Base-by-base conservation (phyloP, 2,888 invertebrate species). In the Lottia scabra region DNA sequence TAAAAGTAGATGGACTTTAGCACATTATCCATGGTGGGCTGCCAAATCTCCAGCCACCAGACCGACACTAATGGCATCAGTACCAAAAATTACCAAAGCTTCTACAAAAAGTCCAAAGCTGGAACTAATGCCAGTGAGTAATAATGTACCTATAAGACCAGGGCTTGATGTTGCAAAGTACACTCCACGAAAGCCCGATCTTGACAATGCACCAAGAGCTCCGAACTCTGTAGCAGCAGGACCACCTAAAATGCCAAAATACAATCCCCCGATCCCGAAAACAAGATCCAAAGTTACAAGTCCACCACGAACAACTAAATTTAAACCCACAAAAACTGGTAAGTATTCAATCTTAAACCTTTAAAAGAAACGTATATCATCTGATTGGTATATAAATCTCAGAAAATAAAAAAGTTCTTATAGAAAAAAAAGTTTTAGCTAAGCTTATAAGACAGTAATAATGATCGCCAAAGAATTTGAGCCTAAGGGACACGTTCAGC, bases 1-100 rank as follows among this genome's bases (percentile, higher is more conserved):
- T 38, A 56, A 56, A 23, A 56, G 13, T 56, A 70, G 65, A 64
- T 70, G 70, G 70, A 46, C 64, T 38, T 48, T 70, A 15, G 64
- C 65, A 27, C 70, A 65, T 65, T 65, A 70, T 64, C 70, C 70
- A 0, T 70, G 70, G 70, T 70, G 70, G 70, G 70, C 70, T 27
- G 70, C 70, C 16, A 70, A 70, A n/a, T 65, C 70, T 10, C 45
- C 70, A 1, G 65, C 70, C 1, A 44, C 70, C 56, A n/a, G 56
- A 56, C 56, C 56, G 1, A 23, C 56, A 8, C 56, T 23, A 3
- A 19, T 8, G n/a, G 19, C 56, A 23, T 23, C 56, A 19, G 23
- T 56, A 23, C 19, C 56, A 19, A 13, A 12, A 56, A 19, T 23
- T 0, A 13, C 23, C 56, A 19, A 56, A 56, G 8, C 38, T 6